Base-by-base conservation (phyloP, 2,113 vertebrate genomes). In the Apaloderma vittatum region DNA sequence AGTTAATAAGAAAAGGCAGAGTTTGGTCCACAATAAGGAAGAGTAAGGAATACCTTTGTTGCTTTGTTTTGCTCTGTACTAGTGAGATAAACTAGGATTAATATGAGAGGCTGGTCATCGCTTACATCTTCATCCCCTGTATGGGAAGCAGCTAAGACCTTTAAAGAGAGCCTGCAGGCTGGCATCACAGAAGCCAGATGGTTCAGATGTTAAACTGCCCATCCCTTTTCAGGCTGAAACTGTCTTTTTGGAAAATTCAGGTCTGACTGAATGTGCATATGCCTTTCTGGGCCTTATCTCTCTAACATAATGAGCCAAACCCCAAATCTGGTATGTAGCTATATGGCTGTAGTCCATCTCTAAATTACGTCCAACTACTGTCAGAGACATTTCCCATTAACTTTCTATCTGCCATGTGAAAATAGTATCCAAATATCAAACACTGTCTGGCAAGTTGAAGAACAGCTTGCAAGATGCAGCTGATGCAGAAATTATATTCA, bases 341-440 rank as follows among this genome's bases (percentile, higher is more conserved):
- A 71, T 63, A 40, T 86, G 90, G 90, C 86, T 93, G n/a, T 48
- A 59, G 37, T 89, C 82, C 68, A 75, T 93, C 68, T 74, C 73
- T 86, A 84, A 86, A 86, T 86, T 84, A 84, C 40, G 84, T 57
- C 68, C 68, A 84, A 72, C 68, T 92, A 86, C 76, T 74, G 37
- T 71, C 82, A 92, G 68, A 88, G 51, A 74, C 12, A 17, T 88
- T 92, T 92, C 65, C 48, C 52, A 57, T 74, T 89, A 88, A 92
- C 48, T 65, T 90, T 86, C 63, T 94, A 3, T 58, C 32, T 51
- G 49, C 46, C 37, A 78, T 73, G 83, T 88, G 52, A 34, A 74
- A 83, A 45, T 2, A 3, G 27, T 62, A 14, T 49, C 65, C 34
- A 92, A 88, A 68, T 90, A 95, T 29, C 74, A 93, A 80, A 77